phyloP scores from a whole-genome alignment of 2,797 vertebrate species.

The Eptatretus atami region DNA sequence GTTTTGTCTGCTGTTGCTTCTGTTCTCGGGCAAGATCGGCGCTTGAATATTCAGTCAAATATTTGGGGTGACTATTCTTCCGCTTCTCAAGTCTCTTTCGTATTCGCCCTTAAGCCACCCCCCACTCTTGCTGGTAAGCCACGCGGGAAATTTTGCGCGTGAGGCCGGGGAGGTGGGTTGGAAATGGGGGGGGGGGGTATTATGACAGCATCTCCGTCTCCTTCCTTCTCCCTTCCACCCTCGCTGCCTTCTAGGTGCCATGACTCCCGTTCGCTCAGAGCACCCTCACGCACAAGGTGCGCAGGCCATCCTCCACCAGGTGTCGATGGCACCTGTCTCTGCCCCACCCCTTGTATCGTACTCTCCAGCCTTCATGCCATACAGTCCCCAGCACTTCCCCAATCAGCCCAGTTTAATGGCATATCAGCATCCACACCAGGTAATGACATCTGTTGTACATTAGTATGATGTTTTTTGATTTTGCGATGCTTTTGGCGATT shows the following conservation, averaged over 20 bases:
- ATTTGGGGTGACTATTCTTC: too few relatives aligned
- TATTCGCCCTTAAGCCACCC: too few relatives aligned
- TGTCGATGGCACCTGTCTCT: constrained; percentile 2
- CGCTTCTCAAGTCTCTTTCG: too few relatives aligned
- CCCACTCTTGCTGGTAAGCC: too few relatives aligned
- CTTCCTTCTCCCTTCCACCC: not conserved
- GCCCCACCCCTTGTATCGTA: constrained; percentile 1
- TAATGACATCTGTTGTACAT: not conserved
- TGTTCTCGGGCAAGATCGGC: too few relatives aligned
- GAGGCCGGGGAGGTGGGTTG: too few relatives aligned
- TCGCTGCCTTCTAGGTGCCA: not conserved
- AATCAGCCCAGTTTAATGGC: not conserved
- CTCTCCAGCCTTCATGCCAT: constrained; percentile 3
- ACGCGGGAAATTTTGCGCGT: too few relatives aligned
- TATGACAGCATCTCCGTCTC: not conserved
- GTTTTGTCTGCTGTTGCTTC: too few relatives aligned
- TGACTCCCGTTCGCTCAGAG: constrained; percentile 3
- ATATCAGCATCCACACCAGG: not conserved
- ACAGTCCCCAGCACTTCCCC: constrained; percentile 4
- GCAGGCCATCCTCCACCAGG: constrained; percentile 1
- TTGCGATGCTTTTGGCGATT: too few relatives aligned
- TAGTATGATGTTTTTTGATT: too few relatives aligned
- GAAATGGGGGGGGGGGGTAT: too few relatives aligned
- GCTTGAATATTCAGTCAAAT: too few relatives aligned
- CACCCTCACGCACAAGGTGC: not conserved